Evolutionary conservation across 2,797 vertebrate genomes (phyloP).

Genomic region (Zalophus californianus): DNA sequence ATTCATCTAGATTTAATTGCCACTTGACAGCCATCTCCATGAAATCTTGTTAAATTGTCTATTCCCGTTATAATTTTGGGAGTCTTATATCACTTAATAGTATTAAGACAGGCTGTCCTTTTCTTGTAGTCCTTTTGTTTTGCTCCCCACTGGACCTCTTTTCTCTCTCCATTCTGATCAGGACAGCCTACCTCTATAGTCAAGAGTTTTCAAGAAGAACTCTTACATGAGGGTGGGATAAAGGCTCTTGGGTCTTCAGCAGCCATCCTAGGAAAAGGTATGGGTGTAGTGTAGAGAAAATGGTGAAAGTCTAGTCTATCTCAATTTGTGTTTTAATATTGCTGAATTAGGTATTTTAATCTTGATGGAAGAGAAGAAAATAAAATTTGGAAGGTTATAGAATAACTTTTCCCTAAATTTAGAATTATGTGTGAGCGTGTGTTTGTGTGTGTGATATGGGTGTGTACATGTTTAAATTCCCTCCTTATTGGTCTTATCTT

Average conservation of each 20-base stretch:
- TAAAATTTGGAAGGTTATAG: not conserved
- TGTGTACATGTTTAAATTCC: constrained; percentile 18
- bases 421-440: not conserved
- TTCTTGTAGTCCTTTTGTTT: constrained; percentile 30
- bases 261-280: not conserved
- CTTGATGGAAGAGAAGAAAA: constrained; percentile 15
- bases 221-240: fast-evolving
- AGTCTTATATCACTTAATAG: constrained; percentile 57
- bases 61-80: constrained; percentile 63
- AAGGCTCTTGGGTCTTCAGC: not conserved
- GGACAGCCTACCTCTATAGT: not conserved
- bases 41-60: constrained; percentile 79
- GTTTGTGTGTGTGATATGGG: not conserved
- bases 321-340: constrained; percentile 27
- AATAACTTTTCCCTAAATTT: not conserved
- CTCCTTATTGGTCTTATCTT: constrained; percentile 82
- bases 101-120: constrained; percentile 54
- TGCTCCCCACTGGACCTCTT: not conserved
- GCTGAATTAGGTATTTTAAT: constrained; percentile 51
- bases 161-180: not conserved
- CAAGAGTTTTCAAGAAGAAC: not conserved
- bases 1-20: constrained; percentile 78
- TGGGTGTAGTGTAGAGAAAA: not conserved
- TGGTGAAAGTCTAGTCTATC: not conserved
- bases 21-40: constrained; percentile 74